Conservation (phyloP, 2,113 vertebrate species). For the Sinosuthora webbiana region DNA sequence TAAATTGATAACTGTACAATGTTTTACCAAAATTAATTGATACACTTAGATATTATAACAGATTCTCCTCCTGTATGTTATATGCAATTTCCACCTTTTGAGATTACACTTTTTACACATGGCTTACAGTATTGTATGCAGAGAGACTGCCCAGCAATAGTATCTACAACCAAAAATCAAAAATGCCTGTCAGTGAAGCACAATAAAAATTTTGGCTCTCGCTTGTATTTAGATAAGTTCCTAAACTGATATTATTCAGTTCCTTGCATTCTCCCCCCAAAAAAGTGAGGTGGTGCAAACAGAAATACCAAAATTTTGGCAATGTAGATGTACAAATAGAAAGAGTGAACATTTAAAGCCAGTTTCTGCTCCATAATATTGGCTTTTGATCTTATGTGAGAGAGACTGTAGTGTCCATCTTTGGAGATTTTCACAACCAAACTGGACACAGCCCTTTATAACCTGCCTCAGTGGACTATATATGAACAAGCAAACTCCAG, state of each 20-base stretch:
- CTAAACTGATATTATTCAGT: neutral
- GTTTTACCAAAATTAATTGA: neutral
- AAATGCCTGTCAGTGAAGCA: neutral
- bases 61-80: neutral
- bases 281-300: neutral
- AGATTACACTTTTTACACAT: neutral
- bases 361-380: neutral
- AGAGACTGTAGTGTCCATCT: neutral
- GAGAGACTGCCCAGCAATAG: neutral
- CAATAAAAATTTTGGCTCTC: neutral
- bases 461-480: neutral
- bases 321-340: neutral
- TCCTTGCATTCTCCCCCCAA: neutral
- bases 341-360: neutral
- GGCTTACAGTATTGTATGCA: neutral
- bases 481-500: neutral
- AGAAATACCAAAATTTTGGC: neutral
- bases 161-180: neutral
- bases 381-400: neutral
- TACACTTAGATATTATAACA: neutral
- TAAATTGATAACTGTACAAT: neutral
- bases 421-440: neutral
- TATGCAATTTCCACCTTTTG: neutral
- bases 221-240: neutral
- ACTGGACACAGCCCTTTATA: neutral